Evolutionary conservation across 2,113 vertebrate genomes (phyloP), one percentile per base, ranked within the genome.

Genomic region (Pterocles orientalis): DNA sequence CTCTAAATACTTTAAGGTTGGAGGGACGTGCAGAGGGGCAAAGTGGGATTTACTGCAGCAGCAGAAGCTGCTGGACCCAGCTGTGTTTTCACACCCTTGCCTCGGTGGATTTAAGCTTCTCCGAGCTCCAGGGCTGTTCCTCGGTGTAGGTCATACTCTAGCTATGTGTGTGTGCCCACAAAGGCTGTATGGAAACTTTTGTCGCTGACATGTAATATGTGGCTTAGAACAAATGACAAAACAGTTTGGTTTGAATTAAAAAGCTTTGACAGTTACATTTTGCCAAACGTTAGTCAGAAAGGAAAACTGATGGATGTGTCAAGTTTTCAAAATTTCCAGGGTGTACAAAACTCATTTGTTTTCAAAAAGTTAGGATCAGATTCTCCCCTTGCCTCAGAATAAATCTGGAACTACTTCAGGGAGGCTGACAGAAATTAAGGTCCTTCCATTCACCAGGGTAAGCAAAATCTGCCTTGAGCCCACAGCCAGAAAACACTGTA

Each of bases 201-300:
- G 81, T 77, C 18, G 21, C 65, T 92, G 93, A 75, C 70, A 69
- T 89, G 83, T 87, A 75, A 85, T 82, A 57, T 29, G 92, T 31
- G 33, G 58, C 24, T 90, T 85, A 92, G 76, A 93, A 90, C 48
- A 79, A 97, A 92, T 71, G 78, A 24, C 57, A 72, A 72, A 91
- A 91, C 33, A 29, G 36, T 90, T 91, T 65, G 61, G 62, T 75
- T 91, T 84, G 60, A 91, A 95, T 94, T 84, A n/a, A 90, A 86
- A 86, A 64, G 45, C 19, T 70, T 81, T 73, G 50, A 69, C 79
- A 34, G 60, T 60, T 51, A 33, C 33, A 7, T 58, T 88, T 93
- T 91, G 92, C 64, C 90, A 95, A 88, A 65, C 23, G 43, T 88
- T 88, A 79, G 76, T 82, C 92, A 88, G 64, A 83, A 76, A 72